Evolutionary conservation across 1,140 invertebrate species (phyloP).

Genomic region (Pseudachorutes palmiensis): DNA sequence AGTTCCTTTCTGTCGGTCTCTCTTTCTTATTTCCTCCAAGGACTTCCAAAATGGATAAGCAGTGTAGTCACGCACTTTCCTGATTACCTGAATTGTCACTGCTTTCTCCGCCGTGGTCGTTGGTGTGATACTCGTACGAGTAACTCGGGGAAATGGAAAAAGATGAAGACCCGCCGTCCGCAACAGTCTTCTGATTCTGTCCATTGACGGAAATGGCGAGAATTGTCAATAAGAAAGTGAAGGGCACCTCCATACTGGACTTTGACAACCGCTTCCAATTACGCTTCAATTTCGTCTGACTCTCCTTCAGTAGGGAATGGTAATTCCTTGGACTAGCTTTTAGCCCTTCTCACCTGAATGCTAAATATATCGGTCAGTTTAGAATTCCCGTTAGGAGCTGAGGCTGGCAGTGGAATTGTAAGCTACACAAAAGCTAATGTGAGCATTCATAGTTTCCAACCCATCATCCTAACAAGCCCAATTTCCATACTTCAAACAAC

Average conservation of each 20-base stretch:
- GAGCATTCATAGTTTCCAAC: not conserved
- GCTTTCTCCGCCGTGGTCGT: constrained; percentile 17
- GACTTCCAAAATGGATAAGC: too few species aligned
- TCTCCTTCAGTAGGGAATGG: too few species aligned
- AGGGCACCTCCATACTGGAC: too few species aligned
- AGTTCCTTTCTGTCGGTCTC: too few species aligned
- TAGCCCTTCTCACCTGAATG: not conserved
- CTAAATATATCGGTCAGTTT: constrained; percentile 21
- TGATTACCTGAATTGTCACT: not conserved
- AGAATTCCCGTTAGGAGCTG: not conserved
- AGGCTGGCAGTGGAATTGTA: not conserved
- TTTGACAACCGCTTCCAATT: too few species aligned
- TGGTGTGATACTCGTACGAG: constrained; percentile 26
- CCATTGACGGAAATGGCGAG: too few species aligned
- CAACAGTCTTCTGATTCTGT: not conserved
- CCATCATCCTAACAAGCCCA: not conserved
- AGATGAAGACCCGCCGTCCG: not conserved
- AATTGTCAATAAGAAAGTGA: too few species aligned
- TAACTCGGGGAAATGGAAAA: constrained; percentile 18
- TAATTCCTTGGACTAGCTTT: not conserved
- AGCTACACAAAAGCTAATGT: not conserved
- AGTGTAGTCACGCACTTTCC: too few species aligned
- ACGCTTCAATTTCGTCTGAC: too few species aligned
- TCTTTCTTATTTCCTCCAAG: too few species aligned
- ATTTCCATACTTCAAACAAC: not conserved